Percentiles rank a stretch among this genome's conserved stretches.
These are phyloP conservation scores for Empidonax traillii DNA, from an alignment of 2,113 vertebrate genomes.

Conservation along the genomic window DNA sequence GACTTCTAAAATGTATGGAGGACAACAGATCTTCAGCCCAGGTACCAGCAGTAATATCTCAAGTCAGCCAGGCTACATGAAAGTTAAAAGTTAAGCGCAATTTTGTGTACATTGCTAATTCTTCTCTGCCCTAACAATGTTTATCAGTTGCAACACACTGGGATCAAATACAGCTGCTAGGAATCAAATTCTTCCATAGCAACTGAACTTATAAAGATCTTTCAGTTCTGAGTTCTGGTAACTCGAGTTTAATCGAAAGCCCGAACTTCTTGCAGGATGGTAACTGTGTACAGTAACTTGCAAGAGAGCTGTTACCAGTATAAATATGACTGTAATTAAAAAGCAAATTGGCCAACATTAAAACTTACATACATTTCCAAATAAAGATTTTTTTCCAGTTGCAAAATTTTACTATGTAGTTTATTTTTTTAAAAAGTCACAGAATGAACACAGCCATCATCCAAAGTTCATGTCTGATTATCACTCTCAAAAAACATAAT, in stretches of 20 bases:
- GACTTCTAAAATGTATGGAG: background rate
- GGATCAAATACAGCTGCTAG: background rate
- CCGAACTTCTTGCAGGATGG: background rate
- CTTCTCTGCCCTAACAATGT: background rate
- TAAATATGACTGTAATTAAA: background rate
- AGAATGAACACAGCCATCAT: background rate
- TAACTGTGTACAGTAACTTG: background rate
- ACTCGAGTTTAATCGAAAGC: background rate
- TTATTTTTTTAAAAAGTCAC: background rate
- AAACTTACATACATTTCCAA: background rate
- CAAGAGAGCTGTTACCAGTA: background rate
- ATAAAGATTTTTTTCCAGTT: background rate
- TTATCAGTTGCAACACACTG: background rate
- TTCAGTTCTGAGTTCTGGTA: background rate
- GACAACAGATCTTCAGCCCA: background rate
- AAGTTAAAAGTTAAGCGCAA: background rate
- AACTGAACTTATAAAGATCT: background rate
- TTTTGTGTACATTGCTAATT: background rate
- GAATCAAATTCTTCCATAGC: background rate
- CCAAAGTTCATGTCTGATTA: background rate
- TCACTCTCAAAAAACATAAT: background rate
- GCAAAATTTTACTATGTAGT: background rate
- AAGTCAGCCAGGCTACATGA: background rate
- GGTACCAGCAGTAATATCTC: background rate
- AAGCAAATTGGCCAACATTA: background rate